Evolutionary conservation across 2,113 vertebrate genomes (phyloP).

Genomic region (Callipepla squamata): DNA sequence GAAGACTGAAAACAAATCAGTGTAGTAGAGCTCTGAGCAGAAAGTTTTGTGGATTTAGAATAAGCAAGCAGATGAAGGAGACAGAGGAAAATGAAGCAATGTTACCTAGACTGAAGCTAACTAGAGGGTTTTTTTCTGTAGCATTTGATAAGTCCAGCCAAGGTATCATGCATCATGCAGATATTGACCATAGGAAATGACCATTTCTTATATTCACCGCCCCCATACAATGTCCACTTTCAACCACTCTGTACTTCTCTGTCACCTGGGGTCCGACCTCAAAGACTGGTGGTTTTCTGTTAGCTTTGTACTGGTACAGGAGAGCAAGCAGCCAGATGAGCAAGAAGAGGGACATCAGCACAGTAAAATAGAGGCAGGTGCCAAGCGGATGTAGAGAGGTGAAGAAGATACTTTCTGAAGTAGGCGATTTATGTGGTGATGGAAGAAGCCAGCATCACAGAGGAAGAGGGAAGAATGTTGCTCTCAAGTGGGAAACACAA

Average conservation of each 20-base stretch:
- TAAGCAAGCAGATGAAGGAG: neutral
- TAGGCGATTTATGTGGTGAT: neutral
- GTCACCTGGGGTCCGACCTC: neutral
- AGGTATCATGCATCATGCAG: neutral
- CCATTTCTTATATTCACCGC: neutral
- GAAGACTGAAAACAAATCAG: neutral
- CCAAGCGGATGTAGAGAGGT: neutral
- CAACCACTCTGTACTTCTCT: neutral
- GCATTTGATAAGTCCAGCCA: neutral
- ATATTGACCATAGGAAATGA: neutral
- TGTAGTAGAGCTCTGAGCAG: neutral
- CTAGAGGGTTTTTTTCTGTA: neutral
- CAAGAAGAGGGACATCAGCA: neutral
- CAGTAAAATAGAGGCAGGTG: neutral
- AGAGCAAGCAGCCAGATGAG: neutral
- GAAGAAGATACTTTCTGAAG: neutral
- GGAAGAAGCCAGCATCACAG: neutral
- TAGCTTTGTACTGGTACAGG: neutral
- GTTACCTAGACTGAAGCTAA: neutral
- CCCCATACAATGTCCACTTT: neutral
- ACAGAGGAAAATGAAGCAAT: neutral
- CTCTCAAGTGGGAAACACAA: neutral
- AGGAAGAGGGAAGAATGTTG: neutral
- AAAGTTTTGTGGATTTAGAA: neutral
- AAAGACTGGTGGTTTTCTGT: neutral